Base-by-base conservation (phyloP, 64 coral and sea anemone species). In the Montipora foliosa region DNA sequence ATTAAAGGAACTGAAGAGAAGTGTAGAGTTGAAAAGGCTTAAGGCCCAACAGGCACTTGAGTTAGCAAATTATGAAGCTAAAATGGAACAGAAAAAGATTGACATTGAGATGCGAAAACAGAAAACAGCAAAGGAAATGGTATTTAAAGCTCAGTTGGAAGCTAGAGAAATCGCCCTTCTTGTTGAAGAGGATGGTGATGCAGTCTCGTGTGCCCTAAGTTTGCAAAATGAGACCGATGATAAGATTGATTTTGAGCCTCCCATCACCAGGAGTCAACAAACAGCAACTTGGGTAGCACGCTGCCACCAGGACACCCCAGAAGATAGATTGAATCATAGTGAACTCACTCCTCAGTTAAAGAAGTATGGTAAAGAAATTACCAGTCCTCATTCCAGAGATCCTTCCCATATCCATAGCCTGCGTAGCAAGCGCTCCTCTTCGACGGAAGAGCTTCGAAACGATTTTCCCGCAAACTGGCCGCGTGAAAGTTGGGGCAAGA, bases 41-140 rank as follows among this genome's bases (percentile, higher is more conserved):
- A 76, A 60, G 47, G 87, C 87, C 7, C 11, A 88, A 88, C 87
- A 77, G 15, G 87, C 70, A 60, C 6, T 76, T 58, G 72, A 88
- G 75, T 17, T 89, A 89, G 87, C 71, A 61, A 20, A 89, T 6
- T 89, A 76, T 59, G 87, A 89, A 44, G 73, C 71, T 44, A 73
- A 89, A 89, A 89, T 89, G 87, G 87, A 77, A 49, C 77, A 89
- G 12, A 57, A 45, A 8, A 89, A 87, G 9, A 87, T 87, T 50
- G 84, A 87, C 29, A 89, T 77, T 59, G 85, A 89, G 21, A 55
- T 77, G 73, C 71, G 77, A 53, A 89, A 89, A 6, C 5, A 59
- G 59, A 89, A 89, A 77, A 59, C 46, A 1, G 87, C 29, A 6
- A 89, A 19, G 44, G 58, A 89, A 24, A 44, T 89, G 21, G 17